A percentile compares a stretch with the other conserved stretches of the same genome.
Evolutionary conservation across 2,113 vertebrate species (phyloP).

Genomic region (Pan paniscus): DNA sequence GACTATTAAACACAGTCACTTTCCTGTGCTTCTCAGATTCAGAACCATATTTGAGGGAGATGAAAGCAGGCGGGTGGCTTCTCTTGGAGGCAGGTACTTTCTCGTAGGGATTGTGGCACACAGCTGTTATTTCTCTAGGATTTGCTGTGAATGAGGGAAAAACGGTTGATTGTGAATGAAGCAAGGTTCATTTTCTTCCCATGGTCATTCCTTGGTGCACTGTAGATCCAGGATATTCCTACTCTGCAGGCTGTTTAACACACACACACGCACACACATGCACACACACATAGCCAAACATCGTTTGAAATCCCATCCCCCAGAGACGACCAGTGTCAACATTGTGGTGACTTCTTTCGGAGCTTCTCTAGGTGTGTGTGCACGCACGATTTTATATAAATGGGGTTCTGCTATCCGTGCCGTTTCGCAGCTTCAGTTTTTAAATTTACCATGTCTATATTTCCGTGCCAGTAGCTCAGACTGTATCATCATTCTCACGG

Average conservation of each 20-base stretch:
- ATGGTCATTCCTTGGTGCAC: neutral
- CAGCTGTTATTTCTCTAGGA: neutral
- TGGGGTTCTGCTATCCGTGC: accelerated
- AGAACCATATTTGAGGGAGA: neutral
- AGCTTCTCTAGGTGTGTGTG: accelerated
- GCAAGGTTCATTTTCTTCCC: neutral
- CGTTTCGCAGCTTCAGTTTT: neutral
- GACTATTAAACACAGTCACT: neutral
- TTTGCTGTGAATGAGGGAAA: neutral
- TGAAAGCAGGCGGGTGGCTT: neutral
- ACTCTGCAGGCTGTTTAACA: too few species aligned
- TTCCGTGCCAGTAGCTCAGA: accelerated
- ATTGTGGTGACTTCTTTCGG: accelerated
- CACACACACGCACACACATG: too few species aligned
- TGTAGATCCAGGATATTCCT: neutral
- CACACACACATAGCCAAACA: accelerated
- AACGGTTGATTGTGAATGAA: neutral
- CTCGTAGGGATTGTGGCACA: accelerated
- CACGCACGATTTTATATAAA: accelerated
- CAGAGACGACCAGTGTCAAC: accelerated
- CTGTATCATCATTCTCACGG: accelerated
- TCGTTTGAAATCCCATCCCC: neutral
- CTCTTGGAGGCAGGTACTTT: neutral
- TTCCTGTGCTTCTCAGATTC: neutral
- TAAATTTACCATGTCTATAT: neutral